Percentiles rank a stretch among this genome's conserved stretches.
Evolutionary conservation across 2,113 vertebrate genomes (phyloP).

Genomic region (Arvicanthis niloticus): DNA sequence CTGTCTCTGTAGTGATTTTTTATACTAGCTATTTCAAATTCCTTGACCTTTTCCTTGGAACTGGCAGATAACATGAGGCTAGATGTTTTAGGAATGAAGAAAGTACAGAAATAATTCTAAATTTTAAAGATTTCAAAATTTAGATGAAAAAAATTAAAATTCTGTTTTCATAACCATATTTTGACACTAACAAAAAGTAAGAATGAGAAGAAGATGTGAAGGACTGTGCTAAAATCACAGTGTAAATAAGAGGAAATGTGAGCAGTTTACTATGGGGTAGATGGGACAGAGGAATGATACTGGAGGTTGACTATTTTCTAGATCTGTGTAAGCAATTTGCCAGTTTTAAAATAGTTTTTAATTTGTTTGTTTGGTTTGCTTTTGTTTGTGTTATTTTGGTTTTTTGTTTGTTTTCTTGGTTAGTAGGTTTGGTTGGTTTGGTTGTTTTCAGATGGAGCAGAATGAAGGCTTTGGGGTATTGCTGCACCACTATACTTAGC

Average conservation of each 20-base stretch:
- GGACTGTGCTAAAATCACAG: background rate
- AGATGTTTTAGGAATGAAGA: background rate
- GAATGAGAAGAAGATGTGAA: no score
- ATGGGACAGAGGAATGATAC: background rate
- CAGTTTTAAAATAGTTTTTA: background rate
- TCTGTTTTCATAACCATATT: background rate
- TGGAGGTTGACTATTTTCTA: background rate
- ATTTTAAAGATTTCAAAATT: no score
- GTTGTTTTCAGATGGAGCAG: no score
- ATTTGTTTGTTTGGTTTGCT: no score
- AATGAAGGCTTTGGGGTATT: background rate
- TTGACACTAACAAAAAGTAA: background rate
- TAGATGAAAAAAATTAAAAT: background rate
- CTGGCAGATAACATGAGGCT: accelerated
- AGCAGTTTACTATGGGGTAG: accelerated
- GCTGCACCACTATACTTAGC: no score
- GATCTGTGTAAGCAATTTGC: background rate
- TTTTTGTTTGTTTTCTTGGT: no score
- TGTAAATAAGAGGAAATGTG: background rate
- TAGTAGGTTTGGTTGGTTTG: no score
- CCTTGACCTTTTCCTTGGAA: background rate
- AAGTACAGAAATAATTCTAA: background rate
- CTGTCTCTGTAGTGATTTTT: conserved; percentile 17
- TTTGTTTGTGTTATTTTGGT: background rate
- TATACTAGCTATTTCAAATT: conserved; percentile 44